Evolutionary conservation across 2,888 invertebrate genomes (phyloP), one percentile per base, ranked within the genome.

Genomic region (Choreutis nemorana): DNA sequence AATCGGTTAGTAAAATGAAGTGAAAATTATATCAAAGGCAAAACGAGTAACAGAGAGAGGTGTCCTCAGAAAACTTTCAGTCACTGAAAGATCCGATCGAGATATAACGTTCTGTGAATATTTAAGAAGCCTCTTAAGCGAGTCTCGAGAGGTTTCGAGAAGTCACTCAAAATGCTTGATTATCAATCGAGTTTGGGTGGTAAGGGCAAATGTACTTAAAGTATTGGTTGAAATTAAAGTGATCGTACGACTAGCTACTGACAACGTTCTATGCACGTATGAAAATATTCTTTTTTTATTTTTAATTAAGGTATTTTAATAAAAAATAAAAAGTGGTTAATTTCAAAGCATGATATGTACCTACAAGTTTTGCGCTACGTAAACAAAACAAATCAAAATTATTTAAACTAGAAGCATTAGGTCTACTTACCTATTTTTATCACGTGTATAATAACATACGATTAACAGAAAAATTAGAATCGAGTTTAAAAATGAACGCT

Each of bases 121-220:
- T 73, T 72, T 68, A 63, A 71, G 62, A 55, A 59, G 57, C 50
- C 50, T 51, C 49, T 56, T 48, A 47, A 60, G 57, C 40, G 45
- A 54, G 66, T 73, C 72, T 70, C 71, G 25, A 70, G 70, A 61
- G 64, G 46, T 37, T 52, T 46, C 42, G 35, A 39, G 54, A 51
- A 62, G 57, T 58, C 65, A 62, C 68, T 71, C 64, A 62, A 63
- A 68, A 61, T 61, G 53, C 55, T 64, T 65, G 68, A 73, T 66
- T 67, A 70, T 65, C 62, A 61, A 63, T 67, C 52, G 49, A 60
- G 58, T 61, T 59, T 57, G 43, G 45, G 44, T 42, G 38, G 38
- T 41, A 26, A 8, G 8, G 4, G 33, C 37, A 40, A 42, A 41
- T 39, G 29, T 34, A 32, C 29, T 24, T 23, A 6, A n/a, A 9